Conservation (phyloP, 2,797 vertebrate species). For the Scyliorhinus canicula region DNA sequence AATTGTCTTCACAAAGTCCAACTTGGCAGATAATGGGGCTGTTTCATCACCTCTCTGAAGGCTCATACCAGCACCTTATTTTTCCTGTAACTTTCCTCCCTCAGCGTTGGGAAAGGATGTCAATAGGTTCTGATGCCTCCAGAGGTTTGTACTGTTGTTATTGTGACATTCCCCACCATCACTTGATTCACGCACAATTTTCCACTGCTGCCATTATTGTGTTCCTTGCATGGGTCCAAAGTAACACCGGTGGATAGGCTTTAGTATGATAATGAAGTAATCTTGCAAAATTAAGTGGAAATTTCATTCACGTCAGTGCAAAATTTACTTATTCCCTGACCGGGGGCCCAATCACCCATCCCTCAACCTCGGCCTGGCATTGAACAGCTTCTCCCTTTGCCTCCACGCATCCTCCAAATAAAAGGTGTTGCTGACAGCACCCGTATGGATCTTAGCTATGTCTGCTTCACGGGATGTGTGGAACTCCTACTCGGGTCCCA, state of each 20-base stretch:
- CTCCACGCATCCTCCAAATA: too few relatives aligned
- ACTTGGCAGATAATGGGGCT: not conserved
- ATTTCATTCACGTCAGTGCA: not conserved
- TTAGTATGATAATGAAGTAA: not conserved
- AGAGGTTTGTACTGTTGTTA: not conserved
- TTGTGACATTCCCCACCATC: not conserved
- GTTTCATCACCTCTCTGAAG: not conserved
- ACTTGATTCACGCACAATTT: not conserved
- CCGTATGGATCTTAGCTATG: too few relatives aligned
- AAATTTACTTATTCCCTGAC: not conserved
- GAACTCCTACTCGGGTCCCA: too few relatives aligned
- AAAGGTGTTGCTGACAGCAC: too few relatives aligned
- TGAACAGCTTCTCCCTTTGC: too few relatives aligned
- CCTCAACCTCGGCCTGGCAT: too few relatives aligned
- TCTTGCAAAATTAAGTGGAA: constrained; percentile 2
- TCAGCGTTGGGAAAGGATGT: not conserved
- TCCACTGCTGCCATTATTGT: not conserved
- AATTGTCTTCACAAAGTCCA: not conserved
- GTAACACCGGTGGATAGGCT: not conserved
- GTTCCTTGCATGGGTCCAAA: not conserved
- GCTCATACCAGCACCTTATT: not conserved
- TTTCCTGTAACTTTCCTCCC: not conserved
- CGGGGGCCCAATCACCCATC: too few relatives aligned
- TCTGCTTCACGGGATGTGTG: too few relatives aligned
- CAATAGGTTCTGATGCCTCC: not conserved